Conservation (phyloP, 2,113 vertebrate species). For the Saguinus imperator region DNA sequence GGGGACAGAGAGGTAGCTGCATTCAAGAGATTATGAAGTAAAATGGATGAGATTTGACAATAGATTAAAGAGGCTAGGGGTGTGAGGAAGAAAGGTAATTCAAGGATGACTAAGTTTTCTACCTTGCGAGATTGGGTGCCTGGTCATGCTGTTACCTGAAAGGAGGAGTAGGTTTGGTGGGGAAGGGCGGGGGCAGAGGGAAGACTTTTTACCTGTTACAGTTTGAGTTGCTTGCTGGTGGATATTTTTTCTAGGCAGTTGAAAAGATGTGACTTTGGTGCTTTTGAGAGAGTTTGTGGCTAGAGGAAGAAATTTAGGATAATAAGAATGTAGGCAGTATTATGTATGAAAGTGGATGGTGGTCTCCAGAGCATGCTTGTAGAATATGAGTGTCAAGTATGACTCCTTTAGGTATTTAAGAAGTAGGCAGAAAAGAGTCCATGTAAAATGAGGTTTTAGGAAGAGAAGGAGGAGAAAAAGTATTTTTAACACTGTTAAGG, state of each 20-base stretch:
- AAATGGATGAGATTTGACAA: background rate
- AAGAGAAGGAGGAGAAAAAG: background rate
- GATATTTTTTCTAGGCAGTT: background rate
- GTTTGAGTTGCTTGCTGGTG: conserved; percentile 2
- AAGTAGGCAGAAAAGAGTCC: background rate
- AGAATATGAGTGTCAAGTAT: background rate
- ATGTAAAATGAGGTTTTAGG: background rate
- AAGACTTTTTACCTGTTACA: conserved; percentile 24
- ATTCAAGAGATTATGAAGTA: conserved; percentile 27
- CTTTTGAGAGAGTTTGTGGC: conserved; percentile 34
- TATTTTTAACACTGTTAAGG: background rate
- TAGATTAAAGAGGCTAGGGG: background rate
- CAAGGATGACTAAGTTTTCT: background rate
- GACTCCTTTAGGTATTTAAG: background rate
- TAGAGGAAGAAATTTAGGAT: background rate
- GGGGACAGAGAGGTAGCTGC: background rate
- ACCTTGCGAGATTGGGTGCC: background rate
- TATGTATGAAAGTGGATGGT: background rate
- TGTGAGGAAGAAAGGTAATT: conserved; percentile 33
- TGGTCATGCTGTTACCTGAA: background rate
- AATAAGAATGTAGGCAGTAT: background rate
- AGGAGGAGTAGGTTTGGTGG: background rate
- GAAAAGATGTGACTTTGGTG: background rate
- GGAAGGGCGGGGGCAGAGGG: background rate
- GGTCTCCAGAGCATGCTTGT: background rate